Percentiles rank a stretch among this genome's conserved stretches.
phyloP scores from a whole-genome alignment of 2,797 vertebrate species.

The Lagorchestes hirsutus region DNA sequence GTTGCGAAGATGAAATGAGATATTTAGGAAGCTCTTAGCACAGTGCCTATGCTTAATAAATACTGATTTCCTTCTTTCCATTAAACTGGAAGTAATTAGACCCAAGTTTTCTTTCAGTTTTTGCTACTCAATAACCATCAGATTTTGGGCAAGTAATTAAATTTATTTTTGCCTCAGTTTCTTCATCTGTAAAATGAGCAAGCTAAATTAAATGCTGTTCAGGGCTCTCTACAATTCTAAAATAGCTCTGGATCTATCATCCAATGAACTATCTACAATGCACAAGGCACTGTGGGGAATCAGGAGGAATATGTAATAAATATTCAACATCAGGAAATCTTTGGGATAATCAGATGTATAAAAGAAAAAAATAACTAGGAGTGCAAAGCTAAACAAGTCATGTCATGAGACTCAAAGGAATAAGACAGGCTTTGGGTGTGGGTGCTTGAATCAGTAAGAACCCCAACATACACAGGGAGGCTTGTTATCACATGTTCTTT shows the following conservation, averaged over 20 bases:
- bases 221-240: neutral
- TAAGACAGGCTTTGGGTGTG: neutral
- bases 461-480: no score
- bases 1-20: neutral
- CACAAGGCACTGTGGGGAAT: neutral
- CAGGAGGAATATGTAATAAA: neutral
- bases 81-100: neutral
- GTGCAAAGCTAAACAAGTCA: neutral
- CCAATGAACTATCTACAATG: neutral
- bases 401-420: neutral
- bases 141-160: neutral
- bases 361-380: neutral
- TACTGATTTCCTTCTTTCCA: neutral
- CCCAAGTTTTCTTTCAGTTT: neutral
- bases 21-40: neutral
- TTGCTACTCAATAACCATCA: neutral
- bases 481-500: no score
- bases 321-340: neutral
- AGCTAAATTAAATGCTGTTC: neutral
- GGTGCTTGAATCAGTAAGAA: neutral
- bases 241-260: neutral
- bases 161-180: neutral
- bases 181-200: neutral
- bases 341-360: neutral
- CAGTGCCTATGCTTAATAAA: neutral